phyloP scores from a whole-genome alignment of 2,888 invertebrate genomes.

The Xestia sexstrigata region DNA sequence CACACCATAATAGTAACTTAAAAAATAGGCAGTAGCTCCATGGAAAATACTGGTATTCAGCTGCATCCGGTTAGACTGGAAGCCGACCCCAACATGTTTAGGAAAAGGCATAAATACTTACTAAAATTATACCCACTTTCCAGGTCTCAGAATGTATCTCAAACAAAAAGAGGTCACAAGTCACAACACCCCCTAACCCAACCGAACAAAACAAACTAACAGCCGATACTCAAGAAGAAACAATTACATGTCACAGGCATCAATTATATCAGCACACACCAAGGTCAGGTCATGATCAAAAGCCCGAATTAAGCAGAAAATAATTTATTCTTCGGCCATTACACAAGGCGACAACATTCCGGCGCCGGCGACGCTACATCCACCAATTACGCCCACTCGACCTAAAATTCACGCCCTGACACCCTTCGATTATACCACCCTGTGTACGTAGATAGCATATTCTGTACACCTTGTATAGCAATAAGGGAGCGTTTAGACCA shows the following conservation, averaged over 20 bases:
- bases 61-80: too few species aligned
- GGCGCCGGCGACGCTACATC: constrained; percentile 54
- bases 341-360: constrained; percentile 54
- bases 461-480: constrained; percentile 14
- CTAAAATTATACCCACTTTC: not conserved
- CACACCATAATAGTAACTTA: not conserved
- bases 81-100: too few species aligned
- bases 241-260: constrained; percentile 38
- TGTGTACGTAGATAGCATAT: constrained; percentile 23
- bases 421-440: constrained; percentile 49
- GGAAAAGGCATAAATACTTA: too few species aligned
- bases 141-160: not conserved
- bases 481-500: constrained; percentile 28
- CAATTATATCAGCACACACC: constrained; percentile 50
- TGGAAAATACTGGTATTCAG: too few species aligned
- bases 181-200: not conserved
- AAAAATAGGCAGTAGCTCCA: too few species aligned
- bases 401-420: constrained; percentile 55
- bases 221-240: not conserved
- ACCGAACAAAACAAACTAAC: constrained; percentile 21
- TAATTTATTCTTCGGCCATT: constrained; percentile 65
- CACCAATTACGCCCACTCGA: constrained; percentile 62
- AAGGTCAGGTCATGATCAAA: constrained; percentile 63
- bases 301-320: constrained; percentile 61
- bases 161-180: not conserved